A percentile compares a stretch with the other conserved stretches of the same genome.
Evolutionary conservation across 2,113 vertebrate species (phyloP).

Genomic region (Brachionichthys hirsutus): DNA sequence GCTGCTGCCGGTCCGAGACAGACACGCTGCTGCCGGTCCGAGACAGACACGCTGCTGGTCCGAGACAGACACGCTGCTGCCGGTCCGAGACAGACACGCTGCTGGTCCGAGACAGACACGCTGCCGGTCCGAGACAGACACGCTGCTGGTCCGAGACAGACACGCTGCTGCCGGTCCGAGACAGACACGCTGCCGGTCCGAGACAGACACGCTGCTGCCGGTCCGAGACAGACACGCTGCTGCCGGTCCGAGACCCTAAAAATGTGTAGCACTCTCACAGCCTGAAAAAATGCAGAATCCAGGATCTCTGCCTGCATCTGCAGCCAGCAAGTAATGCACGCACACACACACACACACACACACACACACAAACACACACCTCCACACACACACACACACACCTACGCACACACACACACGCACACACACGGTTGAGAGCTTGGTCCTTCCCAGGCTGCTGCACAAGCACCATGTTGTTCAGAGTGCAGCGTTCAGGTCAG

Average conservation of each 20-base stretch:
- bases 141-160: too few relatives aligned
- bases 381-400: too few relatives aligned
- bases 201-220: conserved; percentile 30
- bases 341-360: neutral
- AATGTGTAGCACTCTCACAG: neutral
- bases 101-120: too few relatives aligned
- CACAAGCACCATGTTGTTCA: conserved; percentile 39
- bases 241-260: conserved; percentile 32
- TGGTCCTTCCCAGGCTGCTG: too few relatives aligned
- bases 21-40: conserved; percentile 29
- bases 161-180: conserved; percentile 29
- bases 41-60: conserved; percentile 14
- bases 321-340: neutral
- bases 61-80: conserved; percentile 36
- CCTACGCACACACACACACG: too few relatives aligned
- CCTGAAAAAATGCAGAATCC: too few relatives aligned
- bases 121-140: conserved; percentile 28
- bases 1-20: too few relatives aligned
- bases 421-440: too few relatives aligned
- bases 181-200: conserved; percentile 24
- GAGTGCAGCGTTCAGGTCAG: conserved; percentile 3
- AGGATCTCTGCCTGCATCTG: too few relatives aligned
- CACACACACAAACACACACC: too few relatives aligned
- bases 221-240: too few relatives aligned
- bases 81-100: too few relatives aligned